Base-by-base conservation (phyloP, 1,140 invertebrate genomes). In the Himalopsyche phryganea region DNA sequence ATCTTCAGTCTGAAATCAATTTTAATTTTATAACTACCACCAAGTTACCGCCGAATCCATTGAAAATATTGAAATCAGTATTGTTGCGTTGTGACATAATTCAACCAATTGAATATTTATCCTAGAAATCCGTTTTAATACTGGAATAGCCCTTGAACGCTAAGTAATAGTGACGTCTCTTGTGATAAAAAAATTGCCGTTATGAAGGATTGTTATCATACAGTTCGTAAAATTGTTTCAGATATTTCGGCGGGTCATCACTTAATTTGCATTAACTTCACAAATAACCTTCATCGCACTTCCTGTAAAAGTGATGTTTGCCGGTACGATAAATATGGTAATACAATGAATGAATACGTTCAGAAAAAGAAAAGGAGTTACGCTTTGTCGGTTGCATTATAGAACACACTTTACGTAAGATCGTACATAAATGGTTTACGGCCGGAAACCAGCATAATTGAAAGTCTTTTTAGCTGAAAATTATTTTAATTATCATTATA, bases 331-430 rank as follows among this genome's bases (percentile, higher is more conserved):
- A 41, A 49, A 18, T 46, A 56, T 49, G 38, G 23, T 38, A 48
- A 41, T 36, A 52, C 38, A 54, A 54, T 46, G 51, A 54, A 17
- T 20, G 23, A 28, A 28, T 28, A 14, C 28, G 23, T 18, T 14
- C 32, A 32, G 36, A 13, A 28, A 14, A 50, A 50, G 13, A 41
- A 41, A 14, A 41, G 17, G 13, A 58, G 35, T 53, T 23, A 57
- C 47, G 59, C 18, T 52, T 48, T 51, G 49, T 47, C 41, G 49
- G 44, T 19, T 38, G 15, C 49, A 33, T 53, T 60, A 54, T 60
- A 14, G 38, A 55, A 52, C 28, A 40, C 33, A 45, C 50, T 55
- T 62, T 58, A 48, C 60, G 53, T 58, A 62, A 58, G 50, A 49
- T 41, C 35, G 45, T 28, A 62, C 9, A 55, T 15, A n/a, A 23